phyloP scores from a whole-genome alignment of 2,888 invertebrate species.

The Idaea biselata region DNA sequence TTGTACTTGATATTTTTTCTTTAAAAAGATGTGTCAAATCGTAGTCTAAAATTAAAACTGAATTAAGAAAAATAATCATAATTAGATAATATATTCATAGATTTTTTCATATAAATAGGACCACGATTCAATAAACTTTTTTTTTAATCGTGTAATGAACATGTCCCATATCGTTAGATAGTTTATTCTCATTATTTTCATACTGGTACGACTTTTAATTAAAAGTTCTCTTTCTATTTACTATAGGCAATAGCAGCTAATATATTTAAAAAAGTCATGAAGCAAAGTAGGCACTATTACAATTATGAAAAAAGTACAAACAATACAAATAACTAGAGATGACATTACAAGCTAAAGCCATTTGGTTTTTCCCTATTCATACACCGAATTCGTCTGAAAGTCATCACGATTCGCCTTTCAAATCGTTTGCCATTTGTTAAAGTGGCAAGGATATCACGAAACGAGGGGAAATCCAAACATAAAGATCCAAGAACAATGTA shows the following conservation, averaged over 20 bases:
- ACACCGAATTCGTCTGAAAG: constrained; percentile 54
- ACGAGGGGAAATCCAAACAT: constrained; percentile 68
- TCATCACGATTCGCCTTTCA: constrained; percentile 76
- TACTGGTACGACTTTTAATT: no score
- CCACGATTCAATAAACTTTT: no score
- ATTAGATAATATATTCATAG: no score
- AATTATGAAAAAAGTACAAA: neutral
- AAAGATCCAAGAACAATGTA: constrained; percentile 44
- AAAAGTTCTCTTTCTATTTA: no score
- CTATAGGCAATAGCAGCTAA: neutral
- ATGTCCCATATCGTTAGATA: no score
- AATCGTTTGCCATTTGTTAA: constrained; percentile 67
- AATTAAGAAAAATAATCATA: no score
- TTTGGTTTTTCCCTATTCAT: constrained; percentile 60
- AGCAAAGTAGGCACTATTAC: neutral
- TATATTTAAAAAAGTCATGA: neutral
- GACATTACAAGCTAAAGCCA: constrained; percentile 16
- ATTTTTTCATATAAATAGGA: no score
- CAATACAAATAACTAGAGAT: constrained; percentile 1
- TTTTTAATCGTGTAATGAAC: no score
- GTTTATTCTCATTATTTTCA: no score
- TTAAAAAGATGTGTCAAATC: no score
- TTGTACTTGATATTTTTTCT: no score
- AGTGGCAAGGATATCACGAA: constrained; percentile 70
- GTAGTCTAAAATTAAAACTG: no score